Conservation (phyloP, 2,888 invertebrate species). For the Geophilus truncorum region DNA sequence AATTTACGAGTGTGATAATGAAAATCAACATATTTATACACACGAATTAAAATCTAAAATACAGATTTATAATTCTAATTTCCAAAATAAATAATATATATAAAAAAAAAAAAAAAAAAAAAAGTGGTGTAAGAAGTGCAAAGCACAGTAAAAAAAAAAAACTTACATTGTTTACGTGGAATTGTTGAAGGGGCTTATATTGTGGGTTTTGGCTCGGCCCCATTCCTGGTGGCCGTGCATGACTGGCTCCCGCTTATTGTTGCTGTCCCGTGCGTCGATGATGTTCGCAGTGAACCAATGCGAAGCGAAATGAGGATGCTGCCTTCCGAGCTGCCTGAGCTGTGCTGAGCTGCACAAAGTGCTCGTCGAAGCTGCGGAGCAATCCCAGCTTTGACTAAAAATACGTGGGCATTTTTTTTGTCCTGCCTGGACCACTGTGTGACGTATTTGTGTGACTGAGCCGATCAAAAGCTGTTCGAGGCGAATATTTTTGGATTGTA, state of each 20-base stretch:
- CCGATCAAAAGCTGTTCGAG: neutral
- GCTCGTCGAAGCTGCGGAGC: slow-evolving; percentile 13
- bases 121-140: neutral
- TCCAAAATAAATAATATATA: too few species aligned
- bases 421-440: neutral
- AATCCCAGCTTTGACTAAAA: slow-evolving; percentile 17
- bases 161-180: neutral
- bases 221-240: neutral
- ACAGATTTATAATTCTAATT: too few species aligned
- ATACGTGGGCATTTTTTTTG: slow-evolving; percentile 6
- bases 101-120: neutral
- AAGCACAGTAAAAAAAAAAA: neutral
- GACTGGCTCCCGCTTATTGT: neutral
- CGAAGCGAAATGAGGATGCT: slow-evolving; percentile 15
- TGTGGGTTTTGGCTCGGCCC: neutral
- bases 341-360: slow-evolving; percentile 10
- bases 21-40: too few species aligned
- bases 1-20: too few species aligned
- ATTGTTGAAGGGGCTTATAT: neutral
- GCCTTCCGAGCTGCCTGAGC: neutral
- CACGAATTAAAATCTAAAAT: too few species aligned
- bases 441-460: neutral
- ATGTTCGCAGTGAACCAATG: slow-evolving; percentile 11
- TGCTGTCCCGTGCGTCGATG: neutral
- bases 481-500: neutral